phyloP scores from a whole-genome alignment of 2,888 invertebrate species.

The Trissoscelio sp. region DNA sequence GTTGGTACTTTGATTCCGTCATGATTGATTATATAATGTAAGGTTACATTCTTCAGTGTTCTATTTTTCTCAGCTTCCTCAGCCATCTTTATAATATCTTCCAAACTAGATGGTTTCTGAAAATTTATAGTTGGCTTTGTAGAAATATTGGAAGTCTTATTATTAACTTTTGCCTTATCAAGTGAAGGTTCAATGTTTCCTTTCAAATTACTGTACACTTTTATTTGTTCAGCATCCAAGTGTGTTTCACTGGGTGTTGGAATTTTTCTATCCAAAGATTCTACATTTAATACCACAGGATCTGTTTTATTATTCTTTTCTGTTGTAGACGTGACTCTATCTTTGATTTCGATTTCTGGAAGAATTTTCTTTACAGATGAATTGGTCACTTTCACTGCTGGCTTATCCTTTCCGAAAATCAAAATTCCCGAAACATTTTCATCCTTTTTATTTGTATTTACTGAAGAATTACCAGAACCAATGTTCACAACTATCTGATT shows the following conservation, averaged over 20 bases:
- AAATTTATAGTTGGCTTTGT: slow-evolving; percentile 37
- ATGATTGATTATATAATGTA: slow-evolving; percentile 86
- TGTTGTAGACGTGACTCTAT: neutral
- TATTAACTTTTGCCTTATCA: slow-evolving; percentile 20
- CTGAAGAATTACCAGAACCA: slow-evolving; percentile 73
- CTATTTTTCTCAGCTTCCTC: slow-evolving; percentile 76
- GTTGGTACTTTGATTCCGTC: slow-evolving; percentile 88
- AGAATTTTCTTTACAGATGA: slow-evolving; percentile 13
- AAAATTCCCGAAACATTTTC: slow-evolving; percentile 10
- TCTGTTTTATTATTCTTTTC: slow-evolving; percentile 32
- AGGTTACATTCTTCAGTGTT: slow-evolving; percentile 71
- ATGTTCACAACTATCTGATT: slow-evolving; percentile 76
- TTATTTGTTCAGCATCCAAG: slow-evolving; percentile 75
- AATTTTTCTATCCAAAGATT: slow-evolving; percentile 78
- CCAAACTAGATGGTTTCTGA: slow-evolving; percentile 72
- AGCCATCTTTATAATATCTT: slow-evolving; percentile 79
- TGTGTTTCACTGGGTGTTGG: slow-evolving; percentile 70
- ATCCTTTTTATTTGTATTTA: slow-evolving; percentile 16
- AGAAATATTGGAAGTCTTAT: neutral
- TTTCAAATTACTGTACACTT: slow-evolving; percentile 76
- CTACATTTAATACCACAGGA: slow-evolving; percentile 55
- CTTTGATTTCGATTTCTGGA: neutral
- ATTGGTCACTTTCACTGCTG: slow-evolving; percentile 20
- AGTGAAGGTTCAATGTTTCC: slow-evolving; percentile 70
- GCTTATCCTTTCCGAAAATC: slow-evolving; percentile 48